Conservation (phyloP, 2,113 vertebrate genomes). For the Scytalopus superciliaris region DNA sequence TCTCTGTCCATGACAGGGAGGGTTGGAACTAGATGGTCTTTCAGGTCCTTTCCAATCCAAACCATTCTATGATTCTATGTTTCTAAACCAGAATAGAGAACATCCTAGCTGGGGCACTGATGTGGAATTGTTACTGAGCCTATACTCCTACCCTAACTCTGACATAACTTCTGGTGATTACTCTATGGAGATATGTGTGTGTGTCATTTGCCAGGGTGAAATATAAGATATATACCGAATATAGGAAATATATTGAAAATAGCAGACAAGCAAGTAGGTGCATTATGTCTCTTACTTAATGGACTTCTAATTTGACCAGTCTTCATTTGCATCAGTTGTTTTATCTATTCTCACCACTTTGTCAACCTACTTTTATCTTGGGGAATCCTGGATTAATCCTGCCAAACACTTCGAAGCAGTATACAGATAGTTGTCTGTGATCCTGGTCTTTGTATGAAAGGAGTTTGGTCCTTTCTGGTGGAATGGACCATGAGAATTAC, state of each 20-base stretch:
- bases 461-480: not conserved
- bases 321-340: not conserved
- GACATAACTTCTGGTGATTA: not conserved
- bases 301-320: not conserved
- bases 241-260: not conserved
- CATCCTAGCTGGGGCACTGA: not conserved
- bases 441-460: not conserved
- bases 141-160: not conserved
- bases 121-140: not conserved
- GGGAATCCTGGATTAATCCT: not conserved
- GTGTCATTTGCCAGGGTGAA: not conserved
- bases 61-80: not conserved
- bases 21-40: not conserved
- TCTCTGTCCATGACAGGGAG: not conserved
- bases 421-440: not conserved
- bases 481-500: not conserved
- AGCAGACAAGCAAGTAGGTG: not conserved
- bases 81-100: not conserved
- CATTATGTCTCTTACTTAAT: not conserved
- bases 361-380: not conserved
- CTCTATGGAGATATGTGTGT: accelerated
- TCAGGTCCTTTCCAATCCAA: not conserved
- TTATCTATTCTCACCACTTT: not conserved
- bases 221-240: not conserved
- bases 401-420: not conserved